Percentiles rank a stretch among this genome's conserved stretches.
Evolutionary conservation across 1,140 invertebrate species (phyloP).

Genomic region (Magallana gigas): DNA sequence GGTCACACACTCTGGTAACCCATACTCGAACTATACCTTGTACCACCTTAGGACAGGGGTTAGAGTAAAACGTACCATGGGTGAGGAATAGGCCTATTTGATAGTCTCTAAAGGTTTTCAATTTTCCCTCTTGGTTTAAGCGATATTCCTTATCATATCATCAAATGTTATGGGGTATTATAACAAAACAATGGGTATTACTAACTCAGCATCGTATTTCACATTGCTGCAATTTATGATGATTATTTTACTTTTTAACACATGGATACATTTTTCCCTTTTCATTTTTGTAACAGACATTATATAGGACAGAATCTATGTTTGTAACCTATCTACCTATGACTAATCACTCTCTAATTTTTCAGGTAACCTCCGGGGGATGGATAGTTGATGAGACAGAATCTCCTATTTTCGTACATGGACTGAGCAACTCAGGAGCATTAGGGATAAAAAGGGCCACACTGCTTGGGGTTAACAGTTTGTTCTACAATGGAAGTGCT

Average conservation of each 20-base stretch:
- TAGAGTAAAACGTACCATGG: not conserved
- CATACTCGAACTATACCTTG: not conserved
- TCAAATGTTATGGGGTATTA: slow-evolving; percentile 22
- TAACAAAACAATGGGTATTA: slow-evolving; percentile 28
- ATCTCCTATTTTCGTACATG: slow-evolving; percentile 28
- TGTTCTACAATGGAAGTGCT: not conserved
- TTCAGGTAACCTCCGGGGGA: slow-evolving; percentile 19
- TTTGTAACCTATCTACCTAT: not conserved
- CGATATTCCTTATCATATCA: slow-evolving; percentile 30
- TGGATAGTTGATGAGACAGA: slow-evolving; percentile 11
- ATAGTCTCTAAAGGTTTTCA: slow-evolving; percentile 22
- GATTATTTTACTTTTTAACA: slow-evolving; percentile 7
- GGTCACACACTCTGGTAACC: slow-evolving; percentile 22
- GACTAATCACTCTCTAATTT: slow-evolving; percentile 34
- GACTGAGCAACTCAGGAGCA: slow-evolving; percentile 1
- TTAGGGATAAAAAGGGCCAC: not conserved
- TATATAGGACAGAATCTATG: slow-evolving; percentile 23
- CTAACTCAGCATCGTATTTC: slow-evolving; percentile 24
- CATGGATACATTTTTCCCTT: slow-evolving; percentile 26
- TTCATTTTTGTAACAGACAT: slow-evolving; percentile 31
- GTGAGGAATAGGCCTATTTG: not conserved
- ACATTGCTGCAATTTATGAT: slow-evolving; percentile 5
- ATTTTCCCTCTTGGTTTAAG: not conserved
- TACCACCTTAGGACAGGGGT: not conserved
- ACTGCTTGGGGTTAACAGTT: not conserved